Conservation (phyloP, 1,140 invertebrate species). For the Drosophila ercepeae region DNA sequence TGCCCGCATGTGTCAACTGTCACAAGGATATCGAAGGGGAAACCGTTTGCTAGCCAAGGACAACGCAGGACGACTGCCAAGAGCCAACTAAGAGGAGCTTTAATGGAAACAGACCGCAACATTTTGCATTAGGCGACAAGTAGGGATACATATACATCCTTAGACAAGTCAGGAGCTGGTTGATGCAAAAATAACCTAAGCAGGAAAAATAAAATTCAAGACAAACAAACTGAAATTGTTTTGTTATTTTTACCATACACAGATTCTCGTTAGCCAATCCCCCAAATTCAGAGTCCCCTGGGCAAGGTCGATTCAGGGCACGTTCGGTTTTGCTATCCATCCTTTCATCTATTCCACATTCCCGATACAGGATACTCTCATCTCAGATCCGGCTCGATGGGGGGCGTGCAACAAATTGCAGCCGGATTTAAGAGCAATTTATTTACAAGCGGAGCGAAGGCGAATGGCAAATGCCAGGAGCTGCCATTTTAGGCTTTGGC, state of each 20-base stretch:
- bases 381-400: constrained; percentile 9
- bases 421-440: constrained; percentile 56
- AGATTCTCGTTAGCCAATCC: not conserved
- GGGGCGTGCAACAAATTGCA: constrained; percentile 62
- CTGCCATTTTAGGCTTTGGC: constrained; percentile 65
- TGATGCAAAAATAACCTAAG: constrained; percentile 53
- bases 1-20: constrained; percentile 42
- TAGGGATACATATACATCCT: not conserved
- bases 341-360: constrained; percentile 2
- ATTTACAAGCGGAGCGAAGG: constrained; percentile 25
- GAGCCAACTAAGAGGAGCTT: constrained; percentile 32
- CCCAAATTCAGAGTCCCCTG: not conserved
- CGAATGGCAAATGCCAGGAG: constrained; percentile 53
- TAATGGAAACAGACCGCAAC: constrained; percentile 77
- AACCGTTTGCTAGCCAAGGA: constrained; percentile 54
- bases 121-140: constrained; percentile 63
- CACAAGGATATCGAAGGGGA: constrained; percentile 62
- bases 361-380: constrained; percentile 2
- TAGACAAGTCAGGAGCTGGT: constrained; percentile 4
- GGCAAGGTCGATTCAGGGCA: constrained; percentile 7
- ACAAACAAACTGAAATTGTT: constrained; percentile 15
- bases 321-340: constrained; percentile 20
- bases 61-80: constrained; percentile 60
- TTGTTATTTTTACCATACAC: constrained; percentile 27
- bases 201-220: constrained; percentile 3